Evolutionary conservation across 2,888 invertebrate species (phyloP).

Genomic region (Drosophila helvetica): DNA sequence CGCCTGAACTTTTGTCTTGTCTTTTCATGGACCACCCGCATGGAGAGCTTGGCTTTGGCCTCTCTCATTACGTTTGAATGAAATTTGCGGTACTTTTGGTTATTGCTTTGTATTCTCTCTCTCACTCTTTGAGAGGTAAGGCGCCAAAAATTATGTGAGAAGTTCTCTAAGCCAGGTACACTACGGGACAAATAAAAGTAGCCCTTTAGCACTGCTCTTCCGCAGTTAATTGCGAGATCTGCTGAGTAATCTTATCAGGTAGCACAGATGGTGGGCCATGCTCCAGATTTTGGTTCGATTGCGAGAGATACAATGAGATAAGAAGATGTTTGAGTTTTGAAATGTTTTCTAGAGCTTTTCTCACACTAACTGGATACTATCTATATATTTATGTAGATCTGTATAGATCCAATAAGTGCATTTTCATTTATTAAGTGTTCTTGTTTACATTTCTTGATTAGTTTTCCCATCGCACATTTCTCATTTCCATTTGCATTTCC

Average conservation of each 20-base stretch:
- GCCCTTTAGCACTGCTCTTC: neutral
- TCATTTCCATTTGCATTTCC: slow-evolving; percentile 1
- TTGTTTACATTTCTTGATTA: slow-evolving; percentile 22
- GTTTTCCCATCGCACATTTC: slow-evolving; percentile 13
- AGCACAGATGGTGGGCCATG: slow-evolving; percentile 31
- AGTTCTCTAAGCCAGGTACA: neutral
- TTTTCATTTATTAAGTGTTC: slow-evolving; percentile 9
- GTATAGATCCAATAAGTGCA: neutral
- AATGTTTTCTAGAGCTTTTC: slow-evolving; percentile 15
- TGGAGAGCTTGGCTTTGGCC: slow-evolving; percentile 17
- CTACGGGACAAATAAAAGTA: neutral
- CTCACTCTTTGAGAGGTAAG: neutral
- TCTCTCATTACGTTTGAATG: slow-evolving; percentile 21
- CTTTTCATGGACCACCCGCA: slow-evolving; percentile 48
- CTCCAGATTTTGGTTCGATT: slow-evolving; percentile 24
- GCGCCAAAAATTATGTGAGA: slow-evolving; percentile 19
- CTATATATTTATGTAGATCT: neutral
- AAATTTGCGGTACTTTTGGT: slow-evolving; percentile 4
- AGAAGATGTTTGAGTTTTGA: slow-evolving; percentile 1
- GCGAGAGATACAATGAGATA: slow-evolving; percentile 25
- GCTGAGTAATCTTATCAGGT: slow-evolving; percentile 59
- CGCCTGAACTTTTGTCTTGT: slow-evolving; percentile 15
- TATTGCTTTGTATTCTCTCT: neutral
- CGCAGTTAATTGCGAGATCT: slow-evolving; percentile 1
- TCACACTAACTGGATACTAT: neutral